A percentile compares a stretch with the other conserved stretches of the same genome.
These are phyloP conservation scores for Dorcus parallelipipedus DNA, from an alignment of 2,888 invertebrate genomes.

Conservation along the genomic window DNA sequence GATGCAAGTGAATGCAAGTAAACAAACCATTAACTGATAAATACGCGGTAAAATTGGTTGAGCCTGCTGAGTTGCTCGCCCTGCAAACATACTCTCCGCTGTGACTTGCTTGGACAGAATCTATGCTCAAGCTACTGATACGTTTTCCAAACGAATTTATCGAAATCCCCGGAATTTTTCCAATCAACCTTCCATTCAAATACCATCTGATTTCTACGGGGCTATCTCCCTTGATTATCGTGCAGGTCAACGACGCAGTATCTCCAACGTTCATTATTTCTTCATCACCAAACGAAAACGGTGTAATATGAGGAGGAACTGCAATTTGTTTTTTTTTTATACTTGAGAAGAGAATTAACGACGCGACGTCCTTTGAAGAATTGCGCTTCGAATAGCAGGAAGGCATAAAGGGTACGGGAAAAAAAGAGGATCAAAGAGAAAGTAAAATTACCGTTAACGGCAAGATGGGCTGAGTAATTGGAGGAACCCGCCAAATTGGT, in stretches of 20 bases:
- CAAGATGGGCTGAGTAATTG: constrained; percentile 39
- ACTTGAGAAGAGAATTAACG: background rate
- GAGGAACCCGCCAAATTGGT: constrained; percentile 65
- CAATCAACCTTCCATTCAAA: constrained; percentile 18
- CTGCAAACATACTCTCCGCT: constrained; percentile 75
- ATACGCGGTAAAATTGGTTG: constrained; percentile 62
- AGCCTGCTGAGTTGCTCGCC: constrained; percentile 70
- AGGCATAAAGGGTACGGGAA: too few relatives aligned
- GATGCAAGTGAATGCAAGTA: background rate
- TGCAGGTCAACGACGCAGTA: constrained; percentile 64
- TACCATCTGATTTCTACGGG: constrained; percentile 73
- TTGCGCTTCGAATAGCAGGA: background rate
- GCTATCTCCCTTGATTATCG: constrained; percentile 69
- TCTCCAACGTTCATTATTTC: constrained; percentile 68
- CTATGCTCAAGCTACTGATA: constrained; percentile 66
- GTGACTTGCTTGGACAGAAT: constrained; percentile 67
- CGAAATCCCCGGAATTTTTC: constrained; percentile 40
- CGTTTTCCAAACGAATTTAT: constrained; percentile 50
- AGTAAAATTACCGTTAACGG: constrained; percentile 29
- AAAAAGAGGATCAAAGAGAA: too few relatives aligned
- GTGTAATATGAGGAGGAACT: constrained; percentile 44
- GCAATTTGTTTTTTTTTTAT: background rate
- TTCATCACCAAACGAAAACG: constrained; percentile 50
- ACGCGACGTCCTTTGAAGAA: background rate
- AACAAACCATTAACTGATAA: constrained; percentile 69